Evolutionary conservation across 2,113 vertebrate species (phyloP).

Genomic region (Malurus melanocephalus): DNA sequence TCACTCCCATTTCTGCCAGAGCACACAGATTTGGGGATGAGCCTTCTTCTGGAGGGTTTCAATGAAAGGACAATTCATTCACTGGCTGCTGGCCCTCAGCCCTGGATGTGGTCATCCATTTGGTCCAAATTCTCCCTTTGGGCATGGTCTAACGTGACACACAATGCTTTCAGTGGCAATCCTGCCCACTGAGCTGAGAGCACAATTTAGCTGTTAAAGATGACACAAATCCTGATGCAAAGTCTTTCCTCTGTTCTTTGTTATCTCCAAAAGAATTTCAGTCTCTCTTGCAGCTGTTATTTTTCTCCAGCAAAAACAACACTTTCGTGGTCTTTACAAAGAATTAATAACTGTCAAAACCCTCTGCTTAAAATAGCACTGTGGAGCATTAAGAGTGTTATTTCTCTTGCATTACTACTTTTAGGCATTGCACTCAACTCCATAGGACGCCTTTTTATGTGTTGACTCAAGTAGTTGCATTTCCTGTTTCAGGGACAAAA

Average conservation of each 20-base stretch:
- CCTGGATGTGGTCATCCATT: background rate
- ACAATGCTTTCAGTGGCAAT: background rate
- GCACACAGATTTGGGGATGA: background rate
- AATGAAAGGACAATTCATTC: background rate
- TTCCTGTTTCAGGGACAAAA: background rate
- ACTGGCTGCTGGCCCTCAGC: background rate
- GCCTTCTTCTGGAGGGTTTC: background rate
- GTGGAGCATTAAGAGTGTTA: background rate
- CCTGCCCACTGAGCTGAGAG: constrained; percentile 1
- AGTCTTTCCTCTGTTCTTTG: constrained; percentile 35
- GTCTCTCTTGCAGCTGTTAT: constrained; percentile 36
- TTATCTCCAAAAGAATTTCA: constrained; percentile 36
- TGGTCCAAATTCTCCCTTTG: background rate
- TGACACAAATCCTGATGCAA: constrained; percentile 20
- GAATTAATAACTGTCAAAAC: background rate
- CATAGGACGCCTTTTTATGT: background rate
- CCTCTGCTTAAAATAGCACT: background rate
- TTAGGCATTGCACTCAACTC: background rate
- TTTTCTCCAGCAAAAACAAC: constrained; percentile 38
- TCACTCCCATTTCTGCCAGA: background rate
- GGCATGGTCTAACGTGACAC: background rate
- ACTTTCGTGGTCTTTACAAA: constrained; percentile 7
- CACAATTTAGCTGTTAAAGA: constrained; percentile 33
- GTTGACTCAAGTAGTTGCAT: background rate
- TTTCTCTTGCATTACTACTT: background rate